Conservation (phyloP, 2,888 invertebrate genomes). For the Neria commutata region DNA sequence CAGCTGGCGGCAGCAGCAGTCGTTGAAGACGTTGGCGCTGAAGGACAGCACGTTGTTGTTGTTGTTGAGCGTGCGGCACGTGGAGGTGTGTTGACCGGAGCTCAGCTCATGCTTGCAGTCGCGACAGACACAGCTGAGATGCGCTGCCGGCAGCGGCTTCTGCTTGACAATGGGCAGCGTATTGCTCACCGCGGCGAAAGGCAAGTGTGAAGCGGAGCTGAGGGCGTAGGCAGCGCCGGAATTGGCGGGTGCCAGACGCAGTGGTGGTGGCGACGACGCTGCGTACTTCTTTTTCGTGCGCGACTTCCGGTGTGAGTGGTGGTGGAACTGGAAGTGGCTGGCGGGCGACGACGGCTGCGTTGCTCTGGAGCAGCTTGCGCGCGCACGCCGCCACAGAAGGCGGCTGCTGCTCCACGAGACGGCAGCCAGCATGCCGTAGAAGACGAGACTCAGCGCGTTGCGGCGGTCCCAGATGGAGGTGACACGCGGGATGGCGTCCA, state of each 20-base stretch:
- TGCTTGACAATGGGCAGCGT: constrained; percentile 38
- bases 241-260: constrained; percentile 27
- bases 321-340: constrained; percentile 41
- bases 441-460: constrained; percentile 75
- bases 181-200: constrained; percentile 9
- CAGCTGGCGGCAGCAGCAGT: constrained; percentile 44
- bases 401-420: constrained; percentile 51
- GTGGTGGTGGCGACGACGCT: constrained; percentile 26
- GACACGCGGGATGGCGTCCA: constrained; percentile 93
- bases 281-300: constrained; percentile 56
- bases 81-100: constrained; percentile 71
- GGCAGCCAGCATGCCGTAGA: constrained; percentile 69
- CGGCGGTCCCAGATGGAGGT: constrained; percentile 78
- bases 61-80: constrained; percentile 75
- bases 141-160: constrained; percentile 19
- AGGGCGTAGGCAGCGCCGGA: constrained; percentile 24
- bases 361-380: constrained; percentile 25
- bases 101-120: constrained; percentile 71
- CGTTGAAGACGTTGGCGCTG: constrained; percentile 25
- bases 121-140: constrained; percentile 64
- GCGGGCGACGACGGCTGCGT: constrained; percentile 29
- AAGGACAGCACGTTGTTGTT: constrained; percentile 40
- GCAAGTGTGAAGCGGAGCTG: constrained; percentile 8
- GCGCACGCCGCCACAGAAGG: constrained; percentile 28
- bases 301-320: constrained; percentile 55